These are phyloP conservation scores for Drosophila paranaensis DNA, from an alignment of 2,888 invertebrate genomes.

Conservation along the genomic window DNA sequence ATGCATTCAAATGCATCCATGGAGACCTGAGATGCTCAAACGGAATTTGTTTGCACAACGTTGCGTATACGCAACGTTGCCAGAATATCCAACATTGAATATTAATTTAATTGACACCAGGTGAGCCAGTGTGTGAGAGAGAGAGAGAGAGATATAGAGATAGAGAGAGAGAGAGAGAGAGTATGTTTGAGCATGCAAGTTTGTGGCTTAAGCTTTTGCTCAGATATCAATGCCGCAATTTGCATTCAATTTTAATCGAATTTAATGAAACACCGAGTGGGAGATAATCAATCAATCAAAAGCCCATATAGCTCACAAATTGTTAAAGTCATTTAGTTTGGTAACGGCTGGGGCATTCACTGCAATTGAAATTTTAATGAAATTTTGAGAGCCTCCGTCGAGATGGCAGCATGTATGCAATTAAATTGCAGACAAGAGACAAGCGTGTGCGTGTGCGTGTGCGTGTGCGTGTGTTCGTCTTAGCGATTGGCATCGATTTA, in stretches of 20 bases:
- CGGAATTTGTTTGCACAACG: slow-evolving; percentile 6
- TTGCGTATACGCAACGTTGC: slow-evolving; percentile 43
- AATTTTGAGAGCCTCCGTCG: neutral
- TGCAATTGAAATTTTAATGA: neutral
- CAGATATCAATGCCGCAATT: slow-evolving; percentile 1
- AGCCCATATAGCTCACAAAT: neutral
- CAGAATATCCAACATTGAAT: neutral
- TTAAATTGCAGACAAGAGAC: neutral
- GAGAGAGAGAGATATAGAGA: neutral
- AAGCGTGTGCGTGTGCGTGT: neutral
- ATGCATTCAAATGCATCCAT: slow-evolving; percentile 27
- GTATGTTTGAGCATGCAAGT: neutral
- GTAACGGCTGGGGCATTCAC: neutral
- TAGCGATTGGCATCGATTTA: slow-evolving; percentile 41
- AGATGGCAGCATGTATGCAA: neutral
- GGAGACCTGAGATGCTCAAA: slow-evolving; percentile 9
- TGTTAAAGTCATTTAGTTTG: neutral
- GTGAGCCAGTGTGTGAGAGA: neutral
- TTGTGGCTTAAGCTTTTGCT: neutral
- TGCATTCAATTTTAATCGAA: neutral
- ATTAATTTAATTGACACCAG: slow-evolving; percentile 45
- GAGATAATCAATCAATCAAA: neutral
- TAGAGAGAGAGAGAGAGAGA: neutral
- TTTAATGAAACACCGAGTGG: neutral
- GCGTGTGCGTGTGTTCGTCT: slow-evolving; percentile 2